Base-by-base conservation (phyloP, 2,888 invertebrate species). In the Brassicogethes aeneus region DNA sequence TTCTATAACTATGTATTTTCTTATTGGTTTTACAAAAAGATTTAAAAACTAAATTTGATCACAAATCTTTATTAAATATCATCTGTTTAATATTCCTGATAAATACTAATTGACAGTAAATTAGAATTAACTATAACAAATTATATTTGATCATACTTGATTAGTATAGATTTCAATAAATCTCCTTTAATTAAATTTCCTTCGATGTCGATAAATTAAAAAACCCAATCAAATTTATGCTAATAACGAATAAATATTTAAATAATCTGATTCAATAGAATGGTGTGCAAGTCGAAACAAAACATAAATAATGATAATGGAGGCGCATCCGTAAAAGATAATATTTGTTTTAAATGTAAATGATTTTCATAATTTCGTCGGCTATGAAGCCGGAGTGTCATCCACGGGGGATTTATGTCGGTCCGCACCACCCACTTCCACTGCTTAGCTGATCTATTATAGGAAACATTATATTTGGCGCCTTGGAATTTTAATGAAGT, bases 371-470 rank as follows among this genome's bases (percentile, higher is more conserved):
- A 59, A 62, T 57, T 59, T 56, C 55, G 54, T 42, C 53, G 55
- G 54, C 48, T 50, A 40, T 53, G 52, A 50, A 46, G 52, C 41
- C 51, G 48, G 50, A 52, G 51, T 55, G 62, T 62, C 62, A 61
- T 23, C 54, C 55, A 56, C 47, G 50, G 45, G 50, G 53, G 57
- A 64, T 64, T 64, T 64, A 64, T 64, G 61, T 51, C 43, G 46
- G 44, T 46, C 48, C 50, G 58, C 50, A 54, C 61, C 64, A 55
- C 62, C 61, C 55, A 61, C 61, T 61, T 62, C 59, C 60, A 57
- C 59, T 52, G 5, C 10, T 10, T 23, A 7, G 23, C 54, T 57
- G 57, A 62, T 62, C 59, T 60, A 62, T 60, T 60, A 62, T 59
- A 55, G 58, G 51, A 56, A 59, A 55, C 54, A 52, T 50, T 53